These are phyloP conservation scores for Glossophaga mutica DNA, from an alignment of 2,797 vertebrate species.

Conservation along the genomic window DNA sequence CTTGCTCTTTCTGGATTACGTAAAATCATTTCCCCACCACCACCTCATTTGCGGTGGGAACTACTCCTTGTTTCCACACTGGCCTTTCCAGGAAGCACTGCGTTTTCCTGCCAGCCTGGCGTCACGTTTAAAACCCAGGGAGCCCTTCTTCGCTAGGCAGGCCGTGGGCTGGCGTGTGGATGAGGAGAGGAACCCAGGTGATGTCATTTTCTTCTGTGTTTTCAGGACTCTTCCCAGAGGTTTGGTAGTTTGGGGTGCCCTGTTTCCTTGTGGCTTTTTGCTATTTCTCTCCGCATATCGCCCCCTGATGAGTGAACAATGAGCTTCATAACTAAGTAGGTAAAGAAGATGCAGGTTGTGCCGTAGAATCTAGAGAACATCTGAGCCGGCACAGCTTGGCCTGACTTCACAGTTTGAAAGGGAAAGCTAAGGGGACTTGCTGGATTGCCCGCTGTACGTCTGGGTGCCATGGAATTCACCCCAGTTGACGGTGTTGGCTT, in stretches of 20 bases:
- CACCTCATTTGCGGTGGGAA: background rate
- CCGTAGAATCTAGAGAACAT: background rate
- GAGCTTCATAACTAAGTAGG: background rate
- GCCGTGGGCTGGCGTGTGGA: fast-evolving
- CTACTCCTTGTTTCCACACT: background rate
- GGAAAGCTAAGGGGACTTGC: background rate
- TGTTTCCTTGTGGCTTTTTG: background rate
- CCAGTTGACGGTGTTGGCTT: background rate
- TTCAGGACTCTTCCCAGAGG: background rate
- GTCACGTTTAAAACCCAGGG: background rate
- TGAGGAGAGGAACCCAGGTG: background rate
- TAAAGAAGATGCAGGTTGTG: background rate
- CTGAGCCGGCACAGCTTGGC: background rate
- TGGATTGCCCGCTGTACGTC: background rate
- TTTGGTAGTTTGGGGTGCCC: background rate
- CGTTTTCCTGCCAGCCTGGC: background rate
- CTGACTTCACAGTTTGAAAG: background rate
- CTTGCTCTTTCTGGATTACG: background rate
- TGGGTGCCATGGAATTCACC: background rate
- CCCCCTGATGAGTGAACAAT: background rate
- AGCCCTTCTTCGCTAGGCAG: background rate
- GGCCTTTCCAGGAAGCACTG: background rate
- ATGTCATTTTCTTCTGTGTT: background rate
- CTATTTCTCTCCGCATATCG: background rate
- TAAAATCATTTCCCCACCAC: background rate